phyloP scores from a whole-genome alignment of 2,797 vertebrate species.

The Enoplosus armatus region DNA sequence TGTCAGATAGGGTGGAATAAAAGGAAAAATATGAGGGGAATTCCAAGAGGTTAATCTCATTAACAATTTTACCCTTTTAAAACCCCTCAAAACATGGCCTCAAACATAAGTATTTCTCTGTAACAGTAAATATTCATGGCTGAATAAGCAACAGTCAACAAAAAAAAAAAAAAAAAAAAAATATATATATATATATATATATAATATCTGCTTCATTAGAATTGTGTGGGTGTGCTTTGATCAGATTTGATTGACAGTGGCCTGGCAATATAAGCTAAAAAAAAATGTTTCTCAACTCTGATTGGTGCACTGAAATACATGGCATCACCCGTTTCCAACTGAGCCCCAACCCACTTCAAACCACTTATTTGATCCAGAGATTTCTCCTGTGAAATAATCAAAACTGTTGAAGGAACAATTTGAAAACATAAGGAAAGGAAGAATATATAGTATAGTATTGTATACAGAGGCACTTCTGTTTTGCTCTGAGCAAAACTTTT shows the following conservation, averaged over 20 bases:
- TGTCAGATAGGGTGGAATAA: background rate
- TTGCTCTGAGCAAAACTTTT: constrained; percentile 30
- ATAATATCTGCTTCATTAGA: background rate
- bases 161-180: too few relatives aligned
- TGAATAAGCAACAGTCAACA: background rate
- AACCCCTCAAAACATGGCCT: background rate
- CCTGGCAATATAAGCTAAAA: background rate
- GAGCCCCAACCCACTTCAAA: background rate
- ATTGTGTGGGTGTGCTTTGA: background rate
- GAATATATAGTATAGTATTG: background rate
- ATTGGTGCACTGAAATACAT: background rate
- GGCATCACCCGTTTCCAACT: too few relatives aligned
- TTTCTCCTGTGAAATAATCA: background rate
- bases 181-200: too few relatives aligned
- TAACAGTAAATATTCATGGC: background rate
- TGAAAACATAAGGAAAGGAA: too few relatives aligned
- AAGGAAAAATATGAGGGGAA: background rate
- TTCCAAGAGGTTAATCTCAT: background rate
- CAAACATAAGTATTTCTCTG: background rate
- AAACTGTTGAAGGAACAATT: background rate
- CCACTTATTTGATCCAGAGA: background rate
- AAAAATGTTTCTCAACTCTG: background rate
- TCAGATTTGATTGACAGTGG: background rate
- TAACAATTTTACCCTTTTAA: background rate
- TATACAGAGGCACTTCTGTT: background rate